Conservation (phyloP, 2,113 vertebrate genomes). For the Columbina picui region DNA sequence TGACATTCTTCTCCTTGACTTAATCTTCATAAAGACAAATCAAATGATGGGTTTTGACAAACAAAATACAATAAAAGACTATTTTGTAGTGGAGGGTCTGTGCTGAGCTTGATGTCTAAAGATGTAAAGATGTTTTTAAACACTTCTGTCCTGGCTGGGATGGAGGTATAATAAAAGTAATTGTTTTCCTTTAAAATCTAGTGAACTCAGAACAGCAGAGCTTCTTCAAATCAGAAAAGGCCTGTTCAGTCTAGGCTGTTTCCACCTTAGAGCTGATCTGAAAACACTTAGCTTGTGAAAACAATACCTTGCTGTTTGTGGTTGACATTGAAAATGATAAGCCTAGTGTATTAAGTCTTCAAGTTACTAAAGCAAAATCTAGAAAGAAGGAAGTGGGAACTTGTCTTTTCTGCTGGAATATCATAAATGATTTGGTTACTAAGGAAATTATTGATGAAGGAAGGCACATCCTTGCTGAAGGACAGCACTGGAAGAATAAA, state of each 20-base stretch:
- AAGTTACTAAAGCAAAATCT: background rate
- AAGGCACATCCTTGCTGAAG: background rate
- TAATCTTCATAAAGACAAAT: background rate
- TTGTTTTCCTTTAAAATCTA: background rate
- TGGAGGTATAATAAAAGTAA: background rate
- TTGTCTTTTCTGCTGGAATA: background rate
- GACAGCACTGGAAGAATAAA: background rate
- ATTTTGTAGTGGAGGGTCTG: background rate
- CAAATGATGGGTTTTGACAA: background rate
- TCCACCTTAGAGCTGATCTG: background rate
- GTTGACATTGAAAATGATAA: background rate
- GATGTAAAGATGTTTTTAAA: background rate
- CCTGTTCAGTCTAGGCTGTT: background rate
- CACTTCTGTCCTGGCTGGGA: background rate
- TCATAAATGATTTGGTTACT: background rate
- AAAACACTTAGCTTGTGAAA: background rate
- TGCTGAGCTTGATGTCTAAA: background rate
- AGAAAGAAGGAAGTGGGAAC: background rate
- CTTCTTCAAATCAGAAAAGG: background rate
- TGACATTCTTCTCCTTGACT: background rate
- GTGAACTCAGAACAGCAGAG: background rate
- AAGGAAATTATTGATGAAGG: background rate
- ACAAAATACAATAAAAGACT: background rate
- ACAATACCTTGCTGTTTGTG: background rate
- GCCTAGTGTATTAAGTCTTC: background rate